Conservation (phyloP, 2,113 vertebrate genomes). For the Trichomycterus rosablanca region DNA sequence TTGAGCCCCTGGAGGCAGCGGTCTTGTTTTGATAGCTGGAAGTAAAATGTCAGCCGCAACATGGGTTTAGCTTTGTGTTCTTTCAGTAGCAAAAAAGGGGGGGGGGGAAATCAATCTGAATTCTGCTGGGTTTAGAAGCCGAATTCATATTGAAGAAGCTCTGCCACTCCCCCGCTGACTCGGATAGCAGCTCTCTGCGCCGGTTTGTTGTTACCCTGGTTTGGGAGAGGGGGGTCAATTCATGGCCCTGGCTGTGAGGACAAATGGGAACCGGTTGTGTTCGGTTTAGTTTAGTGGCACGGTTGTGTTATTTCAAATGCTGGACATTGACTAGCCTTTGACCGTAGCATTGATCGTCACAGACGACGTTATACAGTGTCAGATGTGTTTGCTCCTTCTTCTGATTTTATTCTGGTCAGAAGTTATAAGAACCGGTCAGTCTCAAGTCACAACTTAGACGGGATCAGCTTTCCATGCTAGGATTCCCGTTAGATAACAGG, state of each 20-base stretch:
- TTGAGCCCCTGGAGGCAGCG: conserved; percentile 36
- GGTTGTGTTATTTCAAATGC: conserved; percentile 30
- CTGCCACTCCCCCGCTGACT: conserved; percentile 52
- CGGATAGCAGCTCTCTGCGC: conserved; percentile 24
- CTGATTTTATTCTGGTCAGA: too few species aligned
- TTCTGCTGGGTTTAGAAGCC: conserved; percentile 42
- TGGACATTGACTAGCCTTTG: conserved; percentile 26
- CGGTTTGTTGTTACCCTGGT: too few species aligned
- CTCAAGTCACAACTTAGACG: too few species aligned
- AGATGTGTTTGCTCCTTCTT: conserved; percentile 7
- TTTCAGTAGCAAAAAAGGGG: conserved; percentile 39
- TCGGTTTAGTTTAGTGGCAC: conserved; percentile 10
- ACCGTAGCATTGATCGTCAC: conserved; percentile 31
- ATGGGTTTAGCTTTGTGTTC: conserved; percentile 45
- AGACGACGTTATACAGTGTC: conserved; percentile 23
- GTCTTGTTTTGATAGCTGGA: conserved; percentile 49
- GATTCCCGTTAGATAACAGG: too few species aligned
- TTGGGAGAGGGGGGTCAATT: neutral
- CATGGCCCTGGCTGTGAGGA: neutral
- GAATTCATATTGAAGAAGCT: conserved; percentile 45
- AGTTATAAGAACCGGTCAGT: too few species aligned
- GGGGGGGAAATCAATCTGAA: conserved; percentile 42
- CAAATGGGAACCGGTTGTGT: neutral
- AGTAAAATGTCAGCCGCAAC: conserved; percentile 51
- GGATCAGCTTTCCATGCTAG: too few species aligned